These are phyloP conservation scores for Paraplagusia blochii DNA, from an alignment of 2,113 vertebrate genomes.

Conservation along the genomic window DNA sequence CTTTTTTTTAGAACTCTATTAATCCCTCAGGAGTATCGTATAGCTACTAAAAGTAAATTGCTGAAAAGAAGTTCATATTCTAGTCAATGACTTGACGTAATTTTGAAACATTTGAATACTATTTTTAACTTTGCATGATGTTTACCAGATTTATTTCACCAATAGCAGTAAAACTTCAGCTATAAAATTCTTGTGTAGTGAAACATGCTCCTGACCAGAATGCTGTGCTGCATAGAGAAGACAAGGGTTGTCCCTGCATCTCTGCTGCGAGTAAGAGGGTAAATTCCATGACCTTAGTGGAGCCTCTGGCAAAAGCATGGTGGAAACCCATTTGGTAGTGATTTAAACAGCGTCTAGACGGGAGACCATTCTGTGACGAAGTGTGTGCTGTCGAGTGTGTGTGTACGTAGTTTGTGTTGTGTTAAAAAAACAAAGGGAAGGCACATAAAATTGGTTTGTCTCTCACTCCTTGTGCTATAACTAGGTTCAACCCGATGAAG, in stretches of 20 bases:
- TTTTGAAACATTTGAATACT: background rate
- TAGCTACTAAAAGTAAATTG: too few relatives aligned
- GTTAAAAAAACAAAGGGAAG: constrained; percentile 1
- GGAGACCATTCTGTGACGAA: constrained; percentile 4
- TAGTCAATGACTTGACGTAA: background rate
- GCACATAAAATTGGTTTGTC: background rate
- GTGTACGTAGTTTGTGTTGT: background rate
- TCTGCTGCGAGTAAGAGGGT: constrained; percentile 30
- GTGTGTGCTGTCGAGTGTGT: background rate
- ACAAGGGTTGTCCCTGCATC: constrained; percentile 12
- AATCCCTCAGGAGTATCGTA: too few relatives aligned
- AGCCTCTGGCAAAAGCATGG: constrained; percentile 32
- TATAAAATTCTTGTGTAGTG: constrained; percentile 12
- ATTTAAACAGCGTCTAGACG: constrained; percentile 51
- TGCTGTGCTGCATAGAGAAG: constrained; percentile 15
- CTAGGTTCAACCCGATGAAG: constrained; percentile 23
- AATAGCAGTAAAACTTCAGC: constrained; percentile 12
- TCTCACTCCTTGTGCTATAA: background rate
- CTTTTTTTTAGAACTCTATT: too few relatives aligned
- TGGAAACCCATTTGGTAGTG: constrained; percentile 59
- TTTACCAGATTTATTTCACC: constrained; percentile 2
- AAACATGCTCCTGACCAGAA: constrained; percentile 20
- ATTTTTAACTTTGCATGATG: background rate
- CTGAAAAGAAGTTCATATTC: background rate
- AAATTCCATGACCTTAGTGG: constrained; percentile 54